These are phyloP conservation scores for Terrapene triunguis DNA, from an alignment of 2,113 vertebrate species.

Conservation along the genomic window DNA sequence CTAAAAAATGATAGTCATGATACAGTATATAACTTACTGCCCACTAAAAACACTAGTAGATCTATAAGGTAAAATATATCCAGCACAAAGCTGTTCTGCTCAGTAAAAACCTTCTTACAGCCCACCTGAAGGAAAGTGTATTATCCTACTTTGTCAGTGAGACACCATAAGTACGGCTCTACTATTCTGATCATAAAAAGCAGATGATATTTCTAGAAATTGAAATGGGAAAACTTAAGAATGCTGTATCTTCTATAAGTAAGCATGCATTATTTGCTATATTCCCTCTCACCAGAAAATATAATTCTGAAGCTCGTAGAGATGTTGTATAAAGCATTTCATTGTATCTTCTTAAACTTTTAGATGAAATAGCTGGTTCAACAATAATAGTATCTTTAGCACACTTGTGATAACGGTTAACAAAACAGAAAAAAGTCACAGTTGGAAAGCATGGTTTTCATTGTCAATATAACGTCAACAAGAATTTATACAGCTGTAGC, in stretches of 20 bases:
- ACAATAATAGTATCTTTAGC: neutral
- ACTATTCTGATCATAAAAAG: neutral
- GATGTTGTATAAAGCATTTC: neutral
- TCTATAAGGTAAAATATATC: slow-evolving; percentile 39
- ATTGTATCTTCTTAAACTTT: neutral
- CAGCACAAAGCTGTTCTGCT: slow-evolving; percentile 17
- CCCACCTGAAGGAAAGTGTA: neutral
- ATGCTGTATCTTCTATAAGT: neutral
- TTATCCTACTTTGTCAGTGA: neutral
- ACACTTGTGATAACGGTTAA: neutral
- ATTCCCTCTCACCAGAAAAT: neutral
- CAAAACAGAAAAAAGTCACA: neutral
- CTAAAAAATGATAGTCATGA: neutral
- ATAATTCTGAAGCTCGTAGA: neutral
- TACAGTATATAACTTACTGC: slow-evolving; percentile 5
- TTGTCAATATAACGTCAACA: neutral
- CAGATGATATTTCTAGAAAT: neutral
- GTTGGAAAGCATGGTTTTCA: neutral
- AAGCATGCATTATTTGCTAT: neutral
- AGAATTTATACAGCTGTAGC: neutral
- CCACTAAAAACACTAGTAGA: slow-evolving; percentile 49
- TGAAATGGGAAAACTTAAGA: neutral
- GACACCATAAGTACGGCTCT: neutral
- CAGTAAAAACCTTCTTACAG: neutral
- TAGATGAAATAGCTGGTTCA: neutral